phyloP scores from a whole-genome alignment of 2,797 vertebrate species.

The Cossypha dichroa region DNA sequence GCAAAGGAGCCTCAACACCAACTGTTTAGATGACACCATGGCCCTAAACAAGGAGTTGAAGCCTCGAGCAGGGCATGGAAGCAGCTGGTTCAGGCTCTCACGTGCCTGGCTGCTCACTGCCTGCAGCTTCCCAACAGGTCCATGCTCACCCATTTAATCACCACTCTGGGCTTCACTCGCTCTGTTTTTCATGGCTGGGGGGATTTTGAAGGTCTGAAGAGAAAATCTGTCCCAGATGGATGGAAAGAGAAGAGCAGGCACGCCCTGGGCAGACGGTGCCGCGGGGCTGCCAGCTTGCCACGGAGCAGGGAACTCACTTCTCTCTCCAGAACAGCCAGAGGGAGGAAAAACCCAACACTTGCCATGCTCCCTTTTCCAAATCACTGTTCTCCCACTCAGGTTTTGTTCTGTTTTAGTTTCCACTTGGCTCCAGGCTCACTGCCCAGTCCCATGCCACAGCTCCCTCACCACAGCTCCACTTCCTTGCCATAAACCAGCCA shows the following conservation, averaged over 20 bases:
- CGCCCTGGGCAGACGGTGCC: background rate
- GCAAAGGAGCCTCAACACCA: background rate
- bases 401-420: background rate
- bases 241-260: background rate
- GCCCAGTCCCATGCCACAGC: rapidly evolving
- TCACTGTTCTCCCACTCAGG: background rate
- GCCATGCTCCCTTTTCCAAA: background rate
- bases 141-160: background rate
- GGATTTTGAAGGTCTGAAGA: background rate
- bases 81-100: background rate
- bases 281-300: background rate
- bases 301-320: background rate
- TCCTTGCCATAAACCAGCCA: background rate
- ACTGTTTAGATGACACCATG: background rate
- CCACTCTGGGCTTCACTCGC: background rate
- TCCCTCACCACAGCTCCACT: background rate
- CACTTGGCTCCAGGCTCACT: background rate
- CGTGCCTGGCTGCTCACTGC: background rate
- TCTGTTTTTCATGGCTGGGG: background rate
- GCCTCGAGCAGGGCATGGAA: background rate
- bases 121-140: background rate
- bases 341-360: rapidly evolving
- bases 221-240: background rate
- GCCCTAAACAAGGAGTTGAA: background rate
- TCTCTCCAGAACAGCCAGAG: background rate